Evolutionary conservation across 2,113 vertebrate species (phyloP), one percentile per base, ranked within the genome.

Genomic region (Scomber colias): DNA sequence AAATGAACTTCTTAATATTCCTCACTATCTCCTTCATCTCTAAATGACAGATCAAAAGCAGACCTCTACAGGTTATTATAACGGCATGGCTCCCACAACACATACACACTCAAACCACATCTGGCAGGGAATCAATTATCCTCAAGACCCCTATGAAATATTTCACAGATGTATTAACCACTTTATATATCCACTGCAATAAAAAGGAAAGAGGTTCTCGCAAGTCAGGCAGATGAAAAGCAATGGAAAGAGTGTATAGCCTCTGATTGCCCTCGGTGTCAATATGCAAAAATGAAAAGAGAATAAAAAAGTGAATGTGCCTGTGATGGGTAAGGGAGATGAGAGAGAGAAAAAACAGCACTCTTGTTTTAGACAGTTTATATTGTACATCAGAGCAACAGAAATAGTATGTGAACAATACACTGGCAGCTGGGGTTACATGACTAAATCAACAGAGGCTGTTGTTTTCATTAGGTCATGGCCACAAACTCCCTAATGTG

Each of bases 31-130:
- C 44, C 66, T 70, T 80, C 72, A 85, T 81, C 46, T 71, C 73
- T 87, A 84, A 89, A 90, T 86, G 86, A 92, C 74, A 85, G 75
- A 90, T 92, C 83, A 92, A 91, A 92, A 75, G 56, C 53, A 65
- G 62, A 73, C 75, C 75, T 68, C 57, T 60, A 35, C 75, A 87
- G 82, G 79, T 89, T 78, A 87, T 90, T 74, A 71, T 66, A 51
- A 59, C 59, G 62, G 81, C 74, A 78, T n/a, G 24, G 45, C 71
- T 66, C 53, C 24, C 56, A 63, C 35, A 59, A 77, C 10, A 55
- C 31, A 54, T 31, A 69, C 54, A 44, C 71, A 51, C 16, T 54
- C 27, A 82, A 63, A 77, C 30, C 60, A 71, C 24, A 61, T 67
- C 35, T 75, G 73, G 40, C 87, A 81, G 44, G 71, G 89, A 90